Base-by-base conservation (phyloP, 2,113 vertebrate genomes). In the Mola mola region DNA sequence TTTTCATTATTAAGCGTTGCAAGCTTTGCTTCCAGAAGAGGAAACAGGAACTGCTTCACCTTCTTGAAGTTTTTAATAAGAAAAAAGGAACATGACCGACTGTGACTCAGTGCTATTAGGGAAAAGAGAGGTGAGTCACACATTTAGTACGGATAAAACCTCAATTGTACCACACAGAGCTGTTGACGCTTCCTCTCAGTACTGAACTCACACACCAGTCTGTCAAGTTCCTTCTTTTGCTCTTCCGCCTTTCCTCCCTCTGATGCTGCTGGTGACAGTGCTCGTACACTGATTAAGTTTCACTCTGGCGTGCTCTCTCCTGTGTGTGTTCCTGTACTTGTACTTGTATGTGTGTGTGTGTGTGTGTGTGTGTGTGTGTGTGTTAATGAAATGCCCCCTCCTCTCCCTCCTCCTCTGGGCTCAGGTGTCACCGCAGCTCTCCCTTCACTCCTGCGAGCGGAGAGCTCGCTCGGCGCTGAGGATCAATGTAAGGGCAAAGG, bases 101-200 rank as follows among this genome's bases (percentile, higher is more conserved):
- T 67, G 19, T 66, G 55, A 51, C 63, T 72, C 44, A 25, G 65
- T 16, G 51, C 40, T 38, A n/a, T 41, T 4, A 16, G 48, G 11
- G 5, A 2, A 13, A 21, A 24, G 28, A 6, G 3, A 8, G 19
- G 34, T 47, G 43, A 59, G 66, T 19, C 50, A 13, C 47, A 72
- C 67, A 57, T 83, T 78, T 73, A 61, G 67, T 29, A 10, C 40
- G 76, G 62, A 83, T 77, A 77, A 79, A 84, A 75, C 69, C 62
- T 66, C 72, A 20, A 66, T 69, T 86, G 81, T 86, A 79, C 71
- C 26, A 46, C 43, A 48, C 36, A 12, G 42, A 26, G 11, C 78
- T 72, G 69, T 78, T 66, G 59, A 52, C 74, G 42, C 61, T 24
- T 55, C 37, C 66, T 81, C 62, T 77, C 72, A 76, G 57, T 59